These are phyloP conservation scores for Tamias sibiricus DNA, from an alignment of 2,113 vertebrate species.

Conservation along the genomic window DNA sequence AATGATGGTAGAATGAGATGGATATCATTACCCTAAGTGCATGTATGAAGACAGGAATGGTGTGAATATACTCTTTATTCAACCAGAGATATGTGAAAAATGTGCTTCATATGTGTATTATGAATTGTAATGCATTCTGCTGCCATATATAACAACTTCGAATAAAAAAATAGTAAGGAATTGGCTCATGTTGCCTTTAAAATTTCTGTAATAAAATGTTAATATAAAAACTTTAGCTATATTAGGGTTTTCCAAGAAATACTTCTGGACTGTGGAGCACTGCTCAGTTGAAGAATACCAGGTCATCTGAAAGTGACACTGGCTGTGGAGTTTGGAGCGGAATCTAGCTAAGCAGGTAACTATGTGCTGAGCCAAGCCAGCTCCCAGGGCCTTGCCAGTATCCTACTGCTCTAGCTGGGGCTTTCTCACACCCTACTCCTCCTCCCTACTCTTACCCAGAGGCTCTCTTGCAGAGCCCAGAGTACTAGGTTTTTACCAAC, in stretches of 20 bases:
- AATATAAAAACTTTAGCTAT: not conserved
- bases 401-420: fast-evolving
- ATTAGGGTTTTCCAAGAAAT: not conserved
- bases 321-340: too few relatives aligned
- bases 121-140: too few relatives aligned
- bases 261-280: not conserved
- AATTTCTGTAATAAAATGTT: not conserved
- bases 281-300: not conserved
- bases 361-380: not conserved
- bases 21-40: too few relatives aligned
- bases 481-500: not conserved
- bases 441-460: not conserved
- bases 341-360: too few relatives aligned
- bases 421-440: not conserved
- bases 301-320: not conserved
- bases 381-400: not conserved
- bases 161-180: too few relatives aligned
- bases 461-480: not conserved
- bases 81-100: too few relatives aligned
- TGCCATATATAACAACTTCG: too few relatives aligned
- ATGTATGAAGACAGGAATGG: too few relatives aligned
- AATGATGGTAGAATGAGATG: too few relatives aligned
- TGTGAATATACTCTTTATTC: too few relatives aligned
- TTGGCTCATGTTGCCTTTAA: not conserved
- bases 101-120: too few relatives aligned